Percentiles rank a stretch among this genome's conserved stretches.
These are phyloP conservation scores for Loxodonta africana DNA, from an alignment of 2,113 vertebrate species.

Conservation along the genomic window DNA sequence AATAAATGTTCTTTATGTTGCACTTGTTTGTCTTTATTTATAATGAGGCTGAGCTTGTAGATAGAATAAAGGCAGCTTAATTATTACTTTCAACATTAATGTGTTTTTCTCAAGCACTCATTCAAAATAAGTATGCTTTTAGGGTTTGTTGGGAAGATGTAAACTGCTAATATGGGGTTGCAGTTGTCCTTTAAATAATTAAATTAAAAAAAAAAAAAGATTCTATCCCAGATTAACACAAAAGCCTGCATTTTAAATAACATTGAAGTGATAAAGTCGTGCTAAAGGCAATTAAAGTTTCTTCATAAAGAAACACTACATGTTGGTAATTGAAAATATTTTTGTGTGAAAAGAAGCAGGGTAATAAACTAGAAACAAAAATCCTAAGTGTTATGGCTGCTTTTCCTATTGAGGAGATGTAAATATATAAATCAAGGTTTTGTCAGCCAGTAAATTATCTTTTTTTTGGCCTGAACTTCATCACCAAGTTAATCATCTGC, in stretches of 20 bases:
- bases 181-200: slow-evolving; percentile 79
- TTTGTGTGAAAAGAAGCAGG: slow-evolving; percentile 49
- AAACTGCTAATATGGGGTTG: slow-evolving; percentile 69
- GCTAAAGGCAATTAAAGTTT: slow-evolving; percentile 32
- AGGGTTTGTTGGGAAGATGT: slow-evolving; percentile 74
- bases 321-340: slow-evolving; percentile 44
- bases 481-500: slow-evolving; percentile 67
- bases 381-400: slow-evolving; percentile 47
- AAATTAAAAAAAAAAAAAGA: slow-evolving; percentile 63
- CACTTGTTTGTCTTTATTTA: slow-evolving; percentile 89
- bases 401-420: slow-evolving; percentile 67
- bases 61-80: slow-evolving; percentile 80
- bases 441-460: slow-evolving; percentile 77
- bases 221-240: neutral
- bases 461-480: slow-evolving; percentile 38
- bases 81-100: slow-evolving; percentile 85
- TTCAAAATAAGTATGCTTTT: slow-evolving; percentile 82
- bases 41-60: slow-evolving; percentile 83
- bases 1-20: slow-evolving; percentile 85
- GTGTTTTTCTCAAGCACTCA: slow-evolving; percentile 63
- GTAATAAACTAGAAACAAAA: slow-evolving; percentile 68
- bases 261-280: slow-evolving; percentile 39
- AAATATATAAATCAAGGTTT: slow-evolving; percentile 62
- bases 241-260: slow-evolving; percentile 68
- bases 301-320: neutral